These are phyloP conservation scores for Trichomalopsis sarcophagae DNA, from an alignment of 1,140 invertebrate genomes.

Conservation along the genomic window DNA sequence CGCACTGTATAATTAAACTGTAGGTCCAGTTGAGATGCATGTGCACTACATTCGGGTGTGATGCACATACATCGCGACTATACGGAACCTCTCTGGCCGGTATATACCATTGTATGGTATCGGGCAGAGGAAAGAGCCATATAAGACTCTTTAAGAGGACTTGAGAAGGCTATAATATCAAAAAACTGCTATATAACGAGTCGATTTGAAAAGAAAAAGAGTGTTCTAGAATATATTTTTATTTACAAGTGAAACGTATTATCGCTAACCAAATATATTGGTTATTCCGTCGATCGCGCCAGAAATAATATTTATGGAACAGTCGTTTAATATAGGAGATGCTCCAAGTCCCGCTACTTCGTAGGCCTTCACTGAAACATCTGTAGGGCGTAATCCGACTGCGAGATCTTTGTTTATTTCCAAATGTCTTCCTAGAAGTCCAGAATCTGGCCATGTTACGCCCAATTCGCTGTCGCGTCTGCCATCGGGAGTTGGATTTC, in stretches of 20 bases:
- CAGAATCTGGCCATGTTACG: conserved; percentile 26
- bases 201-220: too few species aligned
- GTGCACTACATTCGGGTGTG: too few species aligned
- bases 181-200: too few species aligned
- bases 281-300: neutral
- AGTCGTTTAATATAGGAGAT: conserved; percentile 6
- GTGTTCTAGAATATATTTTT: neutral
- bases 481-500: conserved; percentile 33
- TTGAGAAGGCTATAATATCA: too few species aligned
- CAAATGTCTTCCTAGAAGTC: conserved; percentile 7
- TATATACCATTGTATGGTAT: too few species aligned
- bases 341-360: conserved; percentile 3
- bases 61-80: too few species aligned
- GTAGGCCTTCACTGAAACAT: neutral
- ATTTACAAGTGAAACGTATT: neutral
- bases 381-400: neutral
- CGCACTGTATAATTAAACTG: too few species aligned
- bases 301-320: neutral
- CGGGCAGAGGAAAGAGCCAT: too few species aligned
- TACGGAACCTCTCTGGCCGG: too few species aligned
- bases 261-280: neutral
- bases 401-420: conserved; percentile 13
- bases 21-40: too few species aligned
- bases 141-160: too few species aligned
- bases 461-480: neutral